Conservation (phyloP, 2,888 invertebrate species). For the Anarsia innoxiella region DNA sequence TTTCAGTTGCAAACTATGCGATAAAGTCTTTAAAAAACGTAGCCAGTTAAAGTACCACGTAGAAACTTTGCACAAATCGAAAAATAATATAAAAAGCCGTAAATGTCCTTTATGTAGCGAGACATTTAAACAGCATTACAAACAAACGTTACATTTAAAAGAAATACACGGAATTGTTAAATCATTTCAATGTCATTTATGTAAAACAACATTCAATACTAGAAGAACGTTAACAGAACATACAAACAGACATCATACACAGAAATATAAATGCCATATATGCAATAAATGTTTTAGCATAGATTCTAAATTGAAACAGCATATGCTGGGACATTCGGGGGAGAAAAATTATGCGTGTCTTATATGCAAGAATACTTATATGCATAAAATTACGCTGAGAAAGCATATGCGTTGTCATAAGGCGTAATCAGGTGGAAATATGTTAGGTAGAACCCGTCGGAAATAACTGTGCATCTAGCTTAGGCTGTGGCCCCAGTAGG, state of each 20-base stretch:
- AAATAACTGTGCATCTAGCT: no score
- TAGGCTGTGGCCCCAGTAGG: no score
- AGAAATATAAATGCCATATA: slow-evolving; percentile 55
- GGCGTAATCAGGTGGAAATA: no score
- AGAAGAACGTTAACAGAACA: slow-evolving; percentile 42
- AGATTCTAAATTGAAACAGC: slow-evolving; percentile 56
- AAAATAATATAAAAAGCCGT: slow-evolving; percentile 27
- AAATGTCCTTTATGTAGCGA: slow-evolving; percentile 37
- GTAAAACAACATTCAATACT: slow-evolving; percentile 30
- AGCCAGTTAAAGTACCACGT: slow-evolving; percentile 58
- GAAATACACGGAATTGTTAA: slow-evolving; percentile 35
- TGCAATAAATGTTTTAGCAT: slow-evolving; percentile 61
- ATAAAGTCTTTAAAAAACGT: slow-evolving; percentile 49
- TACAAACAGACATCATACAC: slow-evolving; percentile 43
- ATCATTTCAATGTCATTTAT: slow-evolving; percentile 36
- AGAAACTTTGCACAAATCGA: slow-evolving; percentile 42
- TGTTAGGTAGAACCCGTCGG: no score
- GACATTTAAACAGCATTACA: slow-evolving; percentile 44
- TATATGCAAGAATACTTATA: slow-evolving; percentile 57
- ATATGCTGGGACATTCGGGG: slow-evolving; percentile 53
- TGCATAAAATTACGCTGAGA: slow-evolving; percentile 48
- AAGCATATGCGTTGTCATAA: slow-evolving; percentile 44
- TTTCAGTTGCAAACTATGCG: slow-evolving; percentile 45
- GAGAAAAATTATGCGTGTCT: slow-evolving; percentile 53
- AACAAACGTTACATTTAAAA: slow-evolving; percentile 38